Conservation (phyloP, 2,797 vertebrate species). For the Nyctibius grandis region DNA sequence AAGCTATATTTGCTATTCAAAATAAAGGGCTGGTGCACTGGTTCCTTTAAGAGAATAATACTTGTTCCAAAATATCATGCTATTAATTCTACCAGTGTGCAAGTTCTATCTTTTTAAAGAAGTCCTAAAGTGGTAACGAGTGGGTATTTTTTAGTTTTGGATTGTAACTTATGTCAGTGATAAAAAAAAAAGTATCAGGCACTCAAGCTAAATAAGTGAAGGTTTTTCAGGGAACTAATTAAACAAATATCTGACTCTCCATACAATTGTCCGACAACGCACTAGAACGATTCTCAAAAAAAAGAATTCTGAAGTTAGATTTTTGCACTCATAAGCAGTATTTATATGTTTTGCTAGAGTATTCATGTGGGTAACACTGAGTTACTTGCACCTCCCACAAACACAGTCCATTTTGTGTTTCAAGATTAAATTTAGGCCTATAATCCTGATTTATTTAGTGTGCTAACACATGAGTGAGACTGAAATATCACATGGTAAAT, state of each 20-base stretch:
- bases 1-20: not conserved
- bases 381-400: not conserved
- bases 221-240: not conserved
- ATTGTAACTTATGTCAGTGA: not conserved
- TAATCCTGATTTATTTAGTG: not conserved
- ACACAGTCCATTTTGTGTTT: not conserved
- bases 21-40: not conserved
- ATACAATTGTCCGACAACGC: not conserved
- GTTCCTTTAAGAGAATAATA: not conserved
- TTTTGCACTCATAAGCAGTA: not conserved
- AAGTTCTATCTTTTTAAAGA: not conserved
- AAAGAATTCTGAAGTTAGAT: not conserved
- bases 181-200: not conserved
- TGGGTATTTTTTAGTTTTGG: not conserved
- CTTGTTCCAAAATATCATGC: not conserved
- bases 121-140: not conserved
- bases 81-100: not conserved
- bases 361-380: not conserved
- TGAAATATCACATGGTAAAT: not conserved
- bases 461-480: not conserved
- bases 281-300: not conserved
- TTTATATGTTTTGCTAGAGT: not conserved
- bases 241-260: not conserved
- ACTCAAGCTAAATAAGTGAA: not conserved
- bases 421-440: not conserved